Evolutionary conservation across 2,888 invertebrate genomes (phyloP), one percentile per base, ranked within the genome.

Genomic region (Yponomeuta plumbellus): DNA sequence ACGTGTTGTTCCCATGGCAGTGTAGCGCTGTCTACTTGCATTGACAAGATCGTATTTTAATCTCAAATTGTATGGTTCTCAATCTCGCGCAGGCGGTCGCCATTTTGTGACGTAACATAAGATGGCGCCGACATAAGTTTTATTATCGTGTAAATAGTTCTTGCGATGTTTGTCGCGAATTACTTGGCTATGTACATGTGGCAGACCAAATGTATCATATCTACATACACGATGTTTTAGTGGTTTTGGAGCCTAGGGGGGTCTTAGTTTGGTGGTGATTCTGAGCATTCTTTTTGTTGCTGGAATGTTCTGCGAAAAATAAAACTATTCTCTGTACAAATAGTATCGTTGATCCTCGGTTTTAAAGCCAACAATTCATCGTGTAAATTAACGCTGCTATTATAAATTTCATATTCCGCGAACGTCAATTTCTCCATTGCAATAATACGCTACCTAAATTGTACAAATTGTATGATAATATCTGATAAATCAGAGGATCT

Each of bases 401-500:
- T 52, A 17, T 52, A 34, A 2, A 52, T 52, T 17, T 52, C 8
- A 52, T 17, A 52, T 52, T 52, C 44, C 44, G 44, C 44, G 44
- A 52, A 52, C 44, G 44, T 52, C 44, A 52, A 52, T 52, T 52
- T 52, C 34, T 58, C 58, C 22, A 58, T 21, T 21, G 21, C 58
- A 58, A 58, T 20, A 20, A 58, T 21, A 58, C 75, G 74, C 71
- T 44, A 74, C 69, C 71, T 73, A 72, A 8, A 69, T 74, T 87
- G 87, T 88, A 88, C 80, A 87, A 83, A 85, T 74, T 87, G 84
- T 86, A 86, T 79, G 67, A 80, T 81, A 80, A n/a, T n/a, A n/a
- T n/a, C 74, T 75, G 72, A 74, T 77, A 83, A 82, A 83, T 84
- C 77, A 71, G 74, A 77, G 76, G 83, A 85, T 87, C 82, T 86